These are phyloP conservation scores for Taxidea taxus DNA, from an alignment of 2,113 vertebrate genomes.

Conservation along the genomic window DNA sequence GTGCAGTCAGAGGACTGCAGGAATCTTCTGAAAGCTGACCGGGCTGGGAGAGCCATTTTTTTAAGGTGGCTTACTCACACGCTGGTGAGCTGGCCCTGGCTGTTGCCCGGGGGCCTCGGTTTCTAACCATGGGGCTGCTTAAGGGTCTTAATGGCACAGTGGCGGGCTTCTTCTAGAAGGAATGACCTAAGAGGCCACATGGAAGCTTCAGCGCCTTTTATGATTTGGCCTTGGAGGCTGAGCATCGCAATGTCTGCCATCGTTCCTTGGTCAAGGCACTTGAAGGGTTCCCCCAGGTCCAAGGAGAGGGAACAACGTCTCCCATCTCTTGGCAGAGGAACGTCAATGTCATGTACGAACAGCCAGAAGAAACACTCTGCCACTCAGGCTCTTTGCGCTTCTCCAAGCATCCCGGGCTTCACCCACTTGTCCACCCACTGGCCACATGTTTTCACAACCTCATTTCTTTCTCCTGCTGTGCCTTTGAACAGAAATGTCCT, in stretches of 20 bases:
- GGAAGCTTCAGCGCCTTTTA: not conserved
- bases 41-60: not conserved
- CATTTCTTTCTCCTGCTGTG: not conserved
- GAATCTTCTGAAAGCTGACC: not conserved
- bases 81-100: not conserved
- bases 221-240: not conserved
- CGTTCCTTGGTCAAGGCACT: not conserved
- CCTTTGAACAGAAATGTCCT: not conserved
- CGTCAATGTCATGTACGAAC: not conserved
- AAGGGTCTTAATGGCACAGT: not conserved
- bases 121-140: not conserved
- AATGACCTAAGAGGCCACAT: not conserved
- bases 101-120: not conserved
- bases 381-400: not conserved
- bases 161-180: not conserved
- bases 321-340: not conserved
- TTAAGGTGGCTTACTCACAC: not conserved
- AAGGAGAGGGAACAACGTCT: not conserved
- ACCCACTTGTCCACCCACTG: too few relatives aligned
- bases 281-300: not conserved
- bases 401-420: not conserved
- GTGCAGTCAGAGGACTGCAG: not conserved
- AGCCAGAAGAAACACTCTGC: not conserved
- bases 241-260: not conserved
- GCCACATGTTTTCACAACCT: not conserved